Conservation (phyloP, 2,797 vertebrate species). For the Cuculus canorus region DNA sequence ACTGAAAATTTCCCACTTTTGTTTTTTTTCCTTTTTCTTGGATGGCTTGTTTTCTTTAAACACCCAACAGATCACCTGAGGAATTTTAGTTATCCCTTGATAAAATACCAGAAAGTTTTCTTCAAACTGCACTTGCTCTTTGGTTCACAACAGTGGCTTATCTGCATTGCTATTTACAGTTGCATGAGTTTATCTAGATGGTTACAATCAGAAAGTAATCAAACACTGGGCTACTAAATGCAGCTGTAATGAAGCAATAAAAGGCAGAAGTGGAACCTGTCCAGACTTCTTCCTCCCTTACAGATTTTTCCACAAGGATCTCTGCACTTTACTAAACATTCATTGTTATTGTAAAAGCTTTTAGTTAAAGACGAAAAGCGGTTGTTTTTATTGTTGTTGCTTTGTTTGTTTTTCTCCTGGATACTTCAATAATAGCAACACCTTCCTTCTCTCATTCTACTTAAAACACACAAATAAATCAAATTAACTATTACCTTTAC, state of each 20-base stretch:
- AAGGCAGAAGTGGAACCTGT: not conserved
- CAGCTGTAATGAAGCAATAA: not conserved
- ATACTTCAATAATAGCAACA: not conserved
- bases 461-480: not conserved
- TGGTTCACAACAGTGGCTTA: not conserved
- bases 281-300: not conserved
- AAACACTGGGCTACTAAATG: not conserved
- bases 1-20: not conserved
- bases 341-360: not conserved
- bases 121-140: not conserved
- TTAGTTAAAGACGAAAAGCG: not conserved
- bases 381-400: not conserved
- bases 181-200: not conserved
- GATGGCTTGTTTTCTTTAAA: not conserved
- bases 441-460: not conserved
- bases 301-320: not conserved
- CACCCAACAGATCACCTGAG: not conserved
- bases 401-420: not conserved
- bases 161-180: not conserved
- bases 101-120: not conserved
- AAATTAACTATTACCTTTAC: not conserved
- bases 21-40: accelerated
- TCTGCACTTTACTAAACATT: not conserved
- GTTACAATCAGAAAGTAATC: not conserved
- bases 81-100: not conserved